Evolutionary conservation across 2,888 invertebrate genomes (phyloP).

Genomic region (Chymomyza fuscimana): DNA sequence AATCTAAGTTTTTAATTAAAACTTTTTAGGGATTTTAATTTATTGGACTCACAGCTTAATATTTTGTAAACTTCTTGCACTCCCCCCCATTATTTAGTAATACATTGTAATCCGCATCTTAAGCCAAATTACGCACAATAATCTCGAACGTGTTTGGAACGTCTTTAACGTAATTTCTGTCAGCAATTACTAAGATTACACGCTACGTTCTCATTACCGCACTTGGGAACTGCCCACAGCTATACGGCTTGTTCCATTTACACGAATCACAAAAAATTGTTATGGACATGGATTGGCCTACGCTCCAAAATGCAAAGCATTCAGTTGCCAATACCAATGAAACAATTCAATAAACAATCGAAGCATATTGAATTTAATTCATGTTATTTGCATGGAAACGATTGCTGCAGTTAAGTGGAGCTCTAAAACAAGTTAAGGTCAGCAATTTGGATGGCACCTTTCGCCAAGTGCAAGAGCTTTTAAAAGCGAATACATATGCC

Average conservation of each 20-base stretch:
- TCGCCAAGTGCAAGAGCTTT: slow-evolving; percentile 49
- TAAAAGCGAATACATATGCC: background rate
- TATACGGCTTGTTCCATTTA: slow-evolving; percentile 42
- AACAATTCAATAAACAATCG: slow-evolving; percentile 38
- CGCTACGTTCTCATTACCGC: slow-evolving; percentile 49
- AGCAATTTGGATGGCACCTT: slow-evolving; percentile 47
- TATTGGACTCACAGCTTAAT: too few species aligned
- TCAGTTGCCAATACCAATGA: slow-evolving; percentile 28
- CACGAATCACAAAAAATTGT: slow-evolving; percentile 61
- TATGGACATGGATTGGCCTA: slow-evolving; percentile 33
- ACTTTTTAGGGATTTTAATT: too few species aligned
- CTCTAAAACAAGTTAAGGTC: slow-evolving; percentile 53
- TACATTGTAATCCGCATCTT: background rate
- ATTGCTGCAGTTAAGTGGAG: slow-evolving; percentile 19
- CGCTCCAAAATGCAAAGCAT: slow-evolving; percentile 19
- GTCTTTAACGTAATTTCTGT: slow-evolving; percentile 54
- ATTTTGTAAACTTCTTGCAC: background rate
- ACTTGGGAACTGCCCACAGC: slow-evolving; percentile 22
- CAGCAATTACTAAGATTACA: slow-evolving; percentile 43
- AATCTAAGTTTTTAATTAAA: too few species aligned
- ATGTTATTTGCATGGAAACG: slow-evolving; percentile 30
- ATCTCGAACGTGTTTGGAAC: background rate
- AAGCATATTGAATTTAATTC: slow-evolving; percentile 39
- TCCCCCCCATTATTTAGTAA: background rate
- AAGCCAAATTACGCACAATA: slow-evolving; percentile 21